Percentiles rank a stretch among this genome's conserved stretches.
phyloP scores from a whole-genome alignment of 2,113 vertebrate genomes.

The Perca flavescens region DNA sequence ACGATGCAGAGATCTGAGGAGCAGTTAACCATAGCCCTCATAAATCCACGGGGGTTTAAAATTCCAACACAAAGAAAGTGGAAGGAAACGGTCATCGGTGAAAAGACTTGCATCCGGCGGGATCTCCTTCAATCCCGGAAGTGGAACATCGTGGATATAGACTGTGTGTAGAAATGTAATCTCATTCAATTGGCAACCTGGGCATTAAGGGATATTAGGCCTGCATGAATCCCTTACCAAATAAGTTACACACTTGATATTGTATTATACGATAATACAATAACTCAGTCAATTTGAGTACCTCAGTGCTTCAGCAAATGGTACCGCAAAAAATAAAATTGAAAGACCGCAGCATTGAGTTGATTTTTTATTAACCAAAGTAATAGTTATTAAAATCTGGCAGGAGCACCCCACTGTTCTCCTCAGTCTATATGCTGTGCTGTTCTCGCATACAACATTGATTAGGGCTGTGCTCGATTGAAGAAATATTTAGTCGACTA shows the following conservation, averaged over 20 bases:
- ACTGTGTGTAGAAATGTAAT: background rate
- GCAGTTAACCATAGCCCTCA: no score
- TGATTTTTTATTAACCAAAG: background rate
- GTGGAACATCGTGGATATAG: no score
- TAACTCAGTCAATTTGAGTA: background rate
- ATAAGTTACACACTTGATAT: background rate
- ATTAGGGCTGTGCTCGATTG: background rate
- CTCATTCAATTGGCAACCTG: background rate
- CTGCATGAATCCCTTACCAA: background rate
- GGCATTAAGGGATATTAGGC: background rate
- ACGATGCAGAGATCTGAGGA: no score
- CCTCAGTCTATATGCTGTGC: background rate
- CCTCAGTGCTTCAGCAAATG: background rate
- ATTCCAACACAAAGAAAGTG: no score
- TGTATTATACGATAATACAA: background rate
- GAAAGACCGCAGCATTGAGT: background rate
- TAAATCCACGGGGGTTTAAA: no score
- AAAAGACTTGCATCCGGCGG: no score
- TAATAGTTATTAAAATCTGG: background rate
- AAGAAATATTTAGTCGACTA: no score
- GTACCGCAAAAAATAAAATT: background rate
- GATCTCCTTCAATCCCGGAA: no score
- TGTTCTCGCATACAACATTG: conserved; percentile 15
- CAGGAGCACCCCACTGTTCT: background rate
- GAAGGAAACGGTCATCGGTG: no score